Evolutionary conservation across 1,140 invertebrate genomes (phyloP), one percentile per base, ranked within the genome.

Genomic region (Carposina sasakii): DNA sequence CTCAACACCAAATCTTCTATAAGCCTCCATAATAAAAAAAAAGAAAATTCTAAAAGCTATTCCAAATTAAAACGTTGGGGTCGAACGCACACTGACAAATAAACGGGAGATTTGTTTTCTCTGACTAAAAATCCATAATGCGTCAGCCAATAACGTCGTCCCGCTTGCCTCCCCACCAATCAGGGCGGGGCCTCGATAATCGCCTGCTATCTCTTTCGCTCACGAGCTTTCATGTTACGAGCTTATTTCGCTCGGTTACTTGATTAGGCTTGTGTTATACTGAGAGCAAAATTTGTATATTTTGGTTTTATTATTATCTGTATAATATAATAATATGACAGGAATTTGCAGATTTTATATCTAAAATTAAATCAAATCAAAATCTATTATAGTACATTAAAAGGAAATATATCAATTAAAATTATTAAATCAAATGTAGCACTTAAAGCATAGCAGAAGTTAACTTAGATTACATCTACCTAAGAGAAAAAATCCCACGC

Each of bases 41-140:
- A 40, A n/a, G 34, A 48, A 56, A 56, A 34, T 34, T 49, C n/a
- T 20, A 44, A 34, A 51, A 22, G 20, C 37, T 42, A 36, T 15
- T n/a, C 22, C 13, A 46, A 56, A 57, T 21, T 30, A 56, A 50
- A 50, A 44, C 48, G 40, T 21, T 41, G 46, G 54, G 56, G 56
- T 44, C 65, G 58, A 72, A 74, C 68, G 64, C 60, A 46, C 72
- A 75, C 72, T 78, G 72, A 70, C 67, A 73, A n/a, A n/a, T n/a
- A n/a, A n/a, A n/a, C n/a, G n/a, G n/a, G n/a, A n/a, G n/a, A n/a
- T n/a, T n/a, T n/a, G 30, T 34, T 69, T 68, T 61, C 67, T 67
- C 49, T 34, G 44, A 67, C 66, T 71, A 76, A 82, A 77, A 82
- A 79, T 82, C 78, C 61, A 82, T 82, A 79, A 79, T 69, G 57